Base-by-base conservation (phyloP, 2,113 vertebrate genomes). In the Sturnus vulgaris region DNA sequence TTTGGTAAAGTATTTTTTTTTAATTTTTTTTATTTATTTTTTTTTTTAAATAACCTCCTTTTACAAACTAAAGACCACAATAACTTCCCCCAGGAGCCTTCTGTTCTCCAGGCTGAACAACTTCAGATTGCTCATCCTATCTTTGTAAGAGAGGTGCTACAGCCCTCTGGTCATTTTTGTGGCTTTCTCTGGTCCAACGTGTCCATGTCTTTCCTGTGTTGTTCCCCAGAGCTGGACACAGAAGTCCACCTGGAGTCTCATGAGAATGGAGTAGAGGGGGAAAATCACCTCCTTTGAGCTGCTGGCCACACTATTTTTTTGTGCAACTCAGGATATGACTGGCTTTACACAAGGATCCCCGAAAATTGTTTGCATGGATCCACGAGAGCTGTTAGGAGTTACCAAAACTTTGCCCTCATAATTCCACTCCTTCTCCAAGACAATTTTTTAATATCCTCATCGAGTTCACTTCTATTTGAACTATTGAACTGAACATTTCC, bases 61-160 rank as follows among this genome's bases (percentile, higher is more conserved):
- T 81, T 53, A 6, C 2, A 18, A 22, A 37, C 1, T 64, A 40
- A 87, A 81, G 13, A 15, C 11, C 3, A 52, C 3, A 52, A 20
- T 23, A 55, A 23, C 2, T 5, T 77, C 3, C 77, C 5, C 4
- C 19, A 27, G 47, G 18, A 64, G 3, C 31, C 5, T 66, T 73
- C 17, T 86, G 8, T 70, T 66, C 16, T 22, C 52, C 22, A 79
- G 30, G 21, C 13, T 49, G n/a, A 66, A 46, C 5, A 82, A 19
- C 1, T 5, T 17, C 10, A 61, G 11, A 12, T 53, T 0, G 1
- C 8, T 46, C 16, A 15, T 5, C 14, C 10, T 85, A 2, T 61
- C 6, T 49, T 73, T 37, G 9, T 4, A 42, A 12, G 10, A 35
- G 21, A 53, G 2, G 0, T 5, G 2, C 6, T 72, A 16, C 35